Conservation (phyloP, 2,113 vertebrate species). For the Cryptotis parvus region DNA sequence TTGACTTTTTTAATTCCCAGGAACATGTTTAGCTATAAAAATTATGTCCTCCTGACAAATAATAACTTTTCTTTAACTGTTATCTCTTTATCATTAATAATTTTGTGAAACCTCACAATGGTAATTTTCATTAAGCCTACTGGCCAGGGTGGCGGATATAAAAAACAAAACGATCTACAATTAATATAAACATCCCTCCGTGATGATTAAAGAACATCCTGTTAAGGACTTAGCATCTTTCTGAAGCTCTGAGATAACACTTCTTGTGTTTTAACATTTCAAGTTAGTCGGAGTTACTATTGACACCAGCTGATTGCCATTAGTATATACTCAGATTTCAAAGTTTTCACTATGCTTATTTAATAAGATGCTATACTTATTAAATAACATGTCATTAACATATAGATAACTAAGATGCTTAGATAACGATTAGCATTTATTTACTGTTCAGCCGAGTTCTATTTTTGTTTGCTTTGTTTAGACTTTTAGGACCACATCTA, state of each 20-base stretch:
- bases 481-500: too few relatives aligned
- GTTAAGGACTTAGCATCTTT: not conserved
- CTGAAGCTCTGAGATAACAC: not conserved
- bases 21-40: constrained; percentile 2
- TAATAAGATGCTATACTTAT: not conserved
- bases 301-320: not conserved
- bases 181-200: not conserved
- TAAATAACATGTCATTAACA: too few relatives aligned
- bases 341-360: not conserved
- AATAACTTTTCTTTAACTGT: not conserved
- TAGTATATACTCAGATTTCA: not conserved
- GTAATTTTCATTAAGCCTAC: not conserved
- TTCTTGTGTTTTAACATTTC: not conserved
- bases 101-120: not conserved
- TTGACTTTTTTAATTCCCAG: constrained; percentile 20
- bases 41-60: not conserved
- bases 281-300: not conserved
- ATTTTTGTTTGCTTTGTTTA: too few relatives aligned
- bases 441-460: not conserved
- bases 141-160: not conserved
- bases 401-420: not conserved
- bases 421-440: not conserved
- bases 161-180: too few relatives aligned
- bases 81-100: not conserved
- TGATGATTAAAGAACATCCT: not conserved